phyloP scores from a whole-genome alignment of 2,113 vertebrate genomes.

The Tychaedon coryphoeus region DNA sequence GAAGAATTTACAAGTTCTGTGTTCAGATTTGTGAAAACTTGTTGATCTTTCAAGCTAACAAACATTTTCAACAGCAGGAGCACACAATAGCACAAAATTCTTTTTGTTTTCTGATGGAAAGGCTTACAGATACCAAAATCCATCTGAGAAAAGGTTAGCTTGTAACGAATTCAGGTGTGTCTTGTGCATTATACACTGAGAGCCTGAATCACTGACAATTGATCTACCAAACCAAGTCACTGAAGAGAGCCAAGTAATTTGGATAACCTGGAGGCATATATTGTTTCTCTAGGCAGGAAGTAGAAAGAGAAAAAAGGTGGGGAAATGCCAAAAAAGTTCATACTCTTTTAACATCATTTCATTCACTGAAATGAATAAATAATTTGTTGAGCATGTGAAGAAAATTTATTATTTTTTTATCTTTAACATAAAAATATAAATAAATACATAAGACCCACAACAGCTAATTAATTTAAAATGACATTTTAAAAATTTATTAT shows the following conservation, averaged over 20 bases:
- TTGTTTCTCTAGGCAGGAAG: background rate
- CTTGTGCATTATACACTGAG: background rate
- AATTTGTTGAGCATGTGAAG: background rate
- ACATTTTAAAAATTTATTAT: fast-evolving
- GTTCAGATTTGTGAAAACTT: slow-evolving; percentile 24
- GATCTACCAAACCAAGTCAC: background rate
- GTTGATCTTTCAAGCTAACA: background rate
- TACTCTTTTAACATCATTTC: background rate
- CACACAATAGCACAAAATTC: background rate
- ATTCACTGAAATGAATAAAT: background rate
- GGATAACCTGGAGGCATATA: background rate
- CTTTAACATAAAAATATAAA: background rate
- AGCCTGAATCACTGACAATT: background rate
- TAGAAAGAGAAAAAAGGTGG: background rate
- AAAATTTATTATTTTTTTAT: background rate
- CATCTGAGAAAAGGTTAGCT: background rate
- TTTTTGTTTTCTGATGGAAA: background rate
- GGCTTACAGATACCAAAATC: background rate
- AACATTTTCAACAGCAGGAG: background rate
- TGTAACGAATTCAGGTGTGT: background rate
- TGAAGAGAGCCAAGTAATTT: background rate
- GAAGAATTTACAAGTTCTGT: background rate
- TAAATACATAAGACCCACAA: fast-evolving
- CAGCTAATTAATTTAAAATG: background rate
- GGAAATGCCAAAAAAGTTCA: fast-evolving